Evolutionary conservation across 2,797 vertebrate genomes (phyloP).

Genomic region (Melanotaenia maccullochi): DNA sequence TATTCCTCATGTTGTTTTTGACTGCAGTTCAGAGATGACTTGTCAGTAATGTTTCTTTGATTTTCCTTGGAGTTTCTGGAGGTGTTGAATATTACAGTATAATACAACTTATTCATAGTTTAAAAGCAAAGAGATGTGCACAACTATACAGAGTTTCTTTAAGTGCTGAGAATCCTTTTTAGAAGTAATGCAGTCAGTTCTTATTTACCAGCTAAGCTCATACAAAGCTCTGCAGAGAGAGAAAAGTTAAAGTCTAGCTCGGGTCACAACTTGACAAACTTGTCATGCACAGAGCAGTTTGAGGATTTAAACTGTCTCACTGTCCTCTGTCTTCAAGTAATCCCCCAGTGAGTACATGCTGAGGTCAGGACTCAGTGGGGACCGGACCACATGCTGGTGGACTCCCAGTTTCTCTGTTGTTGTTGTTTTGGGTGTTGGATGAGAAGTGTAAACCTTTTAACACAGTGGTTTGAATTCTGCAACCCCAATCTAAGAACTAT

Average conservation of each 20-base stretch:
- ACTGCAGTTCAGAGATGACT: neutral
- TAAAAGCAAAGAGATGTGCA: neutral
- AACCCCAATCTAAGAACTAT: no score
- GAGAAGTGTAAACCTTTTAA: neutral
- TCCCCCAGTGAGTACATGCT: neutral
- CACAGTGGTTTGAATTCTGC: neutral
- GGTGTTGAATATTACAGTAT: no score
- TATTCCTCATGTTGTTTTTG: slow-evolving; percentile 4
- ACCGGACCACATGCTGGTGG: neutral
- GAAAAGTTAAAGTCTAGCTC: neutral
- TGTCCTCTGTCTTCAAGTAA: slow-evolving; percentile 1
- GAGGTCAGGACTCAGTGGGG: neutral
- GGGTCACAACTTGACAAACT: neutral
- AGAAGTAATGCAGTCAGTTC: neutral
- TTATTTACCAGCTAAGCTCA: neutral
- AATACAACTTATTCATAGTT: no score
- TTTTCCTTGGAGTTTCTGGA: no score
- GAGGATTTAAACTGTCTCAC: neutral
- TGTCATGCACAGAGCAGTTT: neutral
- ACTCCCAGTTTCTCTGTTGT: neutral
- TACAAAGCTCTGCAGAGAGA: neutral
- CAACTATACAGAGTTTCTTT: neutral
- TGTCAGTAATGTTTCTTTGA: no score
- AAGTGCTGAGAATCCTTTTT: neutral
- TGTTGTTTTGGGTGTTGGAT: neutral